phyloP scores from a whole-genome alignment of 2,888 invertebrate genomes.

The Drosophila conformis region DNA sequence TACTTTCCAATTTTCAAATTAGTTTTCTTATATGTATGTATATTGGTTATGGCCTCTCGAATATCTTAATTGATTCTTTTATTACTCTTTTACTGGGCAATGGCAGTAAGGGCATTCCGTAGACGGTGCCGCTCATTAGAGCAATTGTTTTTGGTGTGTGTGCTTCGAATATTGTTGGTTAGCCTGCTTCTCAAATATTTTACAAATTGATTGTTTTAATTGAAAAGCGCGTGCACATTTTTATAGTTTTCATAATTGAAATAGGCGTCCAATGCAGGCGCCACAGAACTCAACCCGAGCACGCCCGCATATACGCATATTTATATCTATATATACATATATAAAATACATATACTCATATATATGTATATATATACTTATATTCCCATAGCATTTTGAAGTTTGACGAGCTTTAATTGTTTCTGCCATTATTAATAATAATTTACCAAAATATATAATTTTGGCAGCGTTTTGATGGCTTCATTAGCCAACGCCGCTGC shows the following conservation, averaged over 20 bases:
- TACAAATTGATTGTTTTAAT: constrained; percentile 66
- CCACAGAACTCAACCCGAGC: constrained; percentile 19
- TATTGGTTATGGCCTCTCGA: not conserved
- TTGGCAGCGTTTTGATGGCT: constrained; percentile 64
- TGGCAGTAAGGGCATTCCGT: not conserved
- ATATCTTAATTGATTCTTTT: not conserved
- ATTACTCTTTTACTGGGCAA: not conserved
- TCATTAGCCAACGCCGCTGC: constrained; percentile 48
- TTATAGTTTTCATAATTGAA: constrained; percentile 55
- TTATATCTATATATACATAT: not conserved
- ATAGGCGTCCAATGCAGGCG: constrained; percentile 30
- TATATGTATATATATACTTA: not conserved
- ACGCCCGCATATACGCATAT: constrained; percentile 32
- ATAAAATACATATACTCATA: not conserved
- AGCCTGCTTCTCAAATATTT: constrained; percentile 35
- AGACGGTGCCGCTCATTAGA: not conserved
- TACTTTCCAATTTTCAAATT: not conserved
- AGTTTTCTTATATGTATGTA: not conserved
- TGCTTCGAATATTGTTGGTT: constrained; percentile 3
- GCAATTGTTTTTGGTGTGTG: not conserved
- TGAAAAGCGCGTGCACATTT: constrained; percentile 62
- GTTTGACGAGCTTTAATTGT: constrained; percentile 70
- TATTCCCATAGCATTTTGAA: not conserved
- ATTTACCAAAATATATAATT: constrained; percentile 59
- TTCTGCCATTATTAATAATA: constrained; percentile 76